These are phyloP conservation scores for Gila robusta DNA, from an alignment of 2,797 vertebrate species.

Conservation along the genomic window DNA sequence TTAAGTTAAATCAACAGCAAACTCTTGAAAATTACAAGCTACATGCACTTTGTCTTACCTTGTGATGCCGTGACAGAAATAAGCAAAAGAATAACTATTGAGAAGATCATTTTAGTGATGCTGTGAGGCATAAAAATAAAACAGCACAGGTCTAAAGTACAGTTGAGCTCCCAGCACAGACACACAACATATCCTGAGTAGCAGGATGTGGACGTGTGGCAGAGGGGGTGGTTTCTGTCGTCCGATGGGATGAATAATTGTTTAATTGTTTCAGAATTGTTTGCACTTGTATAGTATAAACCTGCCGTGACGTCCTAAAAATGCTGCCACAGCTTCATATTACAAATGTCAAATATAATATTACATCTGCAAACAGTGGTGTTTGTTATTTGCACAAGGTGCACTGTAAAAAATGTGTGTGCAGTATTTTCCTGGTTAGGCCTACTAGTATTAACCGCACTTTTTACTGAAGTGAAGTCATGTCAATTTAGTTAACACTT, in stretches of 20 bases:
- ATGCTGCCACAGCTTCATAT: background rate
- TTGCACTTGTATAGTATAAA: constrained; percentile 16
- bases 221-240: constrained; percentile 51
- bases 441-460: background rate
- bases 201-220: constrained; percentile 61
- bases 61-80: background rate
- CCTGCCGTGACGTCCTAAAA: constrained; percentile 12
- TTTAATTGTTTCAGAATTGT: constrained; percentile 29
- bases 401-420: background rate
- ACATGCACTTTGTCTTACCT: constrained; percentile 27
- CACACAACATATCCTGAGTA: constrained; percentile 49
- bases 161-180: constrained; percentile 7
- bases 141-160: background rate
- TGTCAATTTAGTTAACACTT: background rate
- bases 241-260: background rate
- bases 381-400: background rate
- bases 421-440: background rate
- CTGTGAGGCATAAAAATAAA: background rate
- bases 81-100: constrained; percentile 4
- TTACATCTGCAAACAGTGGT: background rate
- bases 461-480: background rate
- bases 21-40: background rate
- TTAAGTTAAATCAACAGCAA: background rate
- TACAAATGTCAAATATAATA: constrained; percentile 20
- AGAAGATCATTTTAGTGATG: constrained; percentile 33